Evolutionary conservation across 2,797 vertebrate species (phyloP).

Genomic region (Pseudotriccus pelzelni): DNA sequence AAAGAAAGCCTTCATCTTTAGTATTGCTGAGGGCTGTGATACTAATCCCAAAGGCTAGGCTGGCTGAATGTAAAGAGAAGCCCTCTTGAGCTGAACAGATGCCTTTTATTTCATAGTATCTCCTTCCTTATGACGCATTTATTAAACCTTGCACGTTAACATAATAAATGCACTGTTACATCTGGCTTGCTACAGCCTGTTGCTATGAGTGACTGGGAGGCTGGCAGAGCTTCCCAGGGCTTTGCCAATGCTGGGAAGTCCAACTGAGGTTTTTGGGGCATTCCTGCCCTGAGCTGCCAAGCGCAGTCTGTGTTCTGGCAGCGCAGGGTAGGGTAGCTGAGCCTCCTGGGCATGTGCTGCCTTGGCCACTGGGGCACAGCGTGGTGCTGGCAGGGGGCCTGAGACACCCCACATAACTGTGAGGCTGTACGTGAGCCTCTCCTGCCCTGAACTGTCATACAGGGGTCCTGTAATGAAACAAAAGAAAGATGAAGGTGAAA

Average conservation of each 20-base stretch:
- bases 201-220: neutral
- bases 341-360: rapidly evolving
- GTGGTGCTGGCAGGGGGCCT: rapidly evolving
- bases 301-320: neutral
- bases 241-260: neutral
- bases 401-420: no score
- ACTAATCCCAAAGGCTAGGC: neutral
- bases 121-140: neutral
- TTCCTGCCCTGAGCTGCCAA: neutral
- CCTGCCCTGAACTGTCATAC: neutral
- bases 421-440: neutral
- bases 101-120: neutral
- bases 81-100: neutral
- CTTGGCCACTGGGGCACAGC: rapidly evolving
- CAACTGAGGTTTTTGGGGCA: neutral
- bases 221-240: neutral
- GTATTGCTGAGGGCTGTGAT: neutral
- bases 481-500: neutral
- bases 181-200: neutral
- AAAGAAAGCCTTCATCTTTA: neutral
- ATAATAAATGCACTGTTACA: neutral
- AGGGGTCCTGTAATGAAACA: neutral
- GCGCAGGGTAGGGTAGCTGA: neutral
- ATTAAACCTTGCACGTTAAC: neutral
- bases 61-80: neutral